Conservation (phyloP, 1,140 invertebrate species). For the Aphidius gifuensis region DNA sequence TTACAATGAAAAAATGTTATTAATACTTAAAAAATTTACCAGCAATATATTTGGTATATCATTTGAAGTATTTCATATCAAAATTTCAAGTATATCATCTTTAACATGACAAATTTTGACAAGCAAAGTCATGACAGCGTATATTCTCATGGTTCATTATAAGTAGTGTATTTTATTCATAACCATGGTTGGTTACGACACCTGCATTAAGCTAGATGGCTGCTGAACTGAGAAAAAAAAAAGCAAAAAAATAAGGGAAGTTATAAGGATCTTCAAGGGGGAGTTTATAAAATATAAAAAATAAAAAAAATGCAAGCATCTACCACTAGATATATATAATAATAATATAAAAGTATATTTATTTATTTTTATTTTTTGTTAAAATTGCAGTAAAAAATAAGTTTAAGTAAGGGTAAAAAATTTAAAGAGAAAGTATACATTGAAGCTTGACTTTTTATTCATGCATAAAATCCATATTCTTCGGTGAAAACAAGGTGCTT, state of each 20-base stretch:
- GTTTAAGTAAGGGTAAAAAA: conserved; percentile 1
- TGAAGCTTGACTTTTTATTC: conserved; percentile 25
- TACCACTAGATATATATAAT: not conserved
- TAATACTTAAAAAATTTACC: too few relatives aligned
- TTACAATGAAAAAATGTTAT: too few relatives aligned
- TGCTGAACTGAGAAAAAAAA: not conserved
- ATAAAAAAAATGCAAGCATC: not conserved
- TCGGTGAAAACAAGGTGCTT: conserved; percentile 26
- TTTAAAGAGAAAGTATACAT: not conserved
- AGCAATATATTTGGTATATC: too few relatives aligned
- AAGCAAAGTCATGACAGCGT: too few relatives aligned
- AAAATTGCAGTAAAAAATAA: not conserved
- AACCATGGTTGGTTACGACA: conserved; percentile 5
- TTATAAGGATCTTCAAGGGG: not conserved
- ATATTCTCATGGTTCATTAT: not conserved
- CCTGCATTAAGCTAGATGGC: conserved; percentile 7
- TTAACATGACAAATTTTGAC: too few relatives aligned
- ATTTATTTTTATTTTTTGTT: not conserved
- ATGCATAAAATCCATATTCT: conserved; percentile 31
- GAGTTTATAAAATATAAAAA: not conserved
- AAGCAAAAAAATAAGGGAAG: conserved; percentile 4
- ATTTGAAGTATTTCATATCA: too few relatives aligned
- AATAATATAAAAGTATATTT: not conserved
- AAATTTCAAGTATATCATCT: too few relatives aligned
- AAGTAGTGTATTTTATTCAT: conserved; percentile 18